Evolutionary conservation across 2,888 invertebrate species (phyloP).

Genomic region (Cephus rjabovi): DNA sequence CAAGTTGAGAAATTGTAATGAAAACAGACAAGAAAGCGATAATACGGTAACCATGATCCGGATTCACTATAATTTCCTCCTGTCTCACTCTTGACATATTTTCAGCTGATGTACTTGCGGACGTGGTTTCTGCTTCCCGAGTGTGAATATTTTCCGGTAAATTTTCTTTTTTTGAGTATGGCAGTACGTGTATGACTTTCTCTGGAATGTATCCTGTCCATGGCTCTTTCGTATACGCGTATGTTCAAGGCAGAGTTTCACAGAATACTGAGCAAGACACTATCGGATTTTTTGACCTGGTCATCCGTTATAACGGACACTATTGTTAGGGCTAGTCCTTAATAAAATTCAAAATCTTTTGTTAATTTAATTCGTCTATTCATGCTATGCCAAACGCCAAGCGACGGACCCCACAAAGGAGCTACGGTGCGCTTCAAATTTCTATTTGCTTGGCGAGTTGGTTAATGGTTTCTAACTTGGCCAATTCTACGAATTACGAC

Average conservation of each 20-base stretch:
- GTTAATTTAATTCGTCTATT: background rate
- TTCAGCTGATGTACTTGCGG: constrained; percentile 10
- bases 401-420: background rate
- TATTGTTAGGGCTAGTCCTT: background rate
- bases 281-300: background rate
- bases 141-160: constrained; percentile 3
- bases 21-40: constrained; percentile 10
- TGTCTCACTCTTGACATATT: constrained; percentile 13
- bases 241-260: background rate
- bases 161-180: background rate
- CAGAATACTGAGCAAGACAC: background rate
- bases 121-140: constrained; percentile 11
- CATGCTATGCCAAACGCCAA: background rate
- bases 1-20: constrained; percentile 12
- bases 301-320: background rate
- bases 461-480: background rate
- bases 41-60: constrained; percentile 13
- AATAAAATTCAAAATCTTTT: background rate
- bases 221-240: background rate
- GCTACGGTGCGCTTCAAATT: background rate
- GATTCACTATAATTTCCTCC: constrained; percentile 8
- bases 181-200: background rate
- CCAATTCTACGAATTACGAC: background rate
- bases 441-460: background rate
- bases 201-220: background rate